These are phyloP conservation scores for Machaerirhynchus nigripectus DNA, from an alignment of 2,113 vertebrate species.

Conservation along the genomic window DNA sequence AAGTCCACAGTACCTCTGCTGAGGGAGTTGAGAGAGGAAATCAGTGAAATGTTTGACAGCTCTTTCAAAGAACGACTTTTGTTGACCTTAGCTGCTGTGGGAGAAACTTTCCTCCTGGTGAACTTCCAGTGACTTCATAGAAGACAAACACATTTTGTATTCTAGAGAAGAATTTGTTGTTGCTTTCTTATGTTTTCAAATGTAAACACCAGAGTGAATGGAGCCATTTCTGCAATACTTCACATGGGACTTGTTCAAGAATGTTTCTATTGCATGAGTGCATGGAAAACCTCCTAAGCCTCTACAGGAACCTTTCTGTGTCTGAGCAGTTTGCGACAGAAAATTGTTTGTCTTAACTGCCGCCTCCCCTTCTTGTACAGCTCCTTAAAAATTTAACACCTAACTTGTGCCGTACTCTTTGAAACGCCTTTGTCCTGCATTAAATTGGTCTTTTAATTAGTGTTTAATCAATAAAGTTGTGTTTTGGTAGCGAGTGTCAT, in stretches of 20 bases:
- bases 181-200: not conserved
- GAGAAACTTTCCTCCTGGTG: slow-evolving; percentile 33
- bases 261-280: not conserved
- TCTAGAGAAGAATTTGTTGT: not conserved
- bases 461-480: slow-evolving; percentile 52
- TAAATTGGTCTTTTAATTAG: not conserved
- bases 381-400: not conserved
- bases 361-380: not conserved
- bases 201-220: not conserved
- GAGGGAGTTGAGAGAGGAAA: slow-evolving; percentile 67
- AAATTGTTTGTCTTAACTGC: not conserved
- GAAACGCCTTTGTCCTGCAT: not conserved
- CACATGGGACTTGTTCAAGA: not conserved
- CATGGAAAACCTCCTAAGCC: not conserved
- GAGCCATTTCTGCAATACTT: not conserved
- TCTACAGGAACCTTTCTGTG: not conserved
- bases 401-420: not conserved
- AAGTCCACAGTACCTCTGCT: slow-evolving; percentile 71
- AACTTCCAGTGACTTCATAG: slow-evolving; percentile 42
- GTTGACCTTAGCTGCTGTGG: slow-evolving; percentile 65
- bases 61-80: slow-evolving; percentile 65
- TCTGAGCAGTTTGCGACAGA: not conserved
- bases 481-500: not conserved
- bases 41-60: slow-evolving; percentile 66
- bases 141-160: not conserved